Evolutionary conservation across 2,113 vertebrate species (phyloP).

Genomic region (Vulpes vulpes): DNA sequence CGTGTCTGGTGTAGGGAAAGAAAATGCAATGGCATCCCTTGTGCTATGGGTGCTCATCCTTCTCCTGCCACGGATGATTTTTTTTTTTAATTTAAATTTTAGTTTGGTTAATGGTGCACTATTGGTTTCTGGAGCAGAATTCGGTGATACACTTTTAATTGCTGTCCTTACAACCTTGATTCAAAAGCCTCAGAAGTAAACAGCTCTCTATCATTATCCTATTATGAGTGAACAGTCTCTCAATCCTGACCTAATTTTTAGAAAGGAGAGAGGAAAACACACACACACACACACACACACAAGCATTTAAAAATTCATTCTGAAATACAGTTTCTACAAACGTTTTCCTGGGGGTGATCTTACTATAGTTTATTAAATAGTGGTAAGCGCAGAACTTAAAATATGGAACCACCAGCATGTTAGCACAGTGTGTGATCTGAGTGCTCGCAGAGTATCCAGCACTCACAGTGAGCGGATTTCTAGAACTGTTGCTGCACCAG

Average conservation of each 20-base stretch:
- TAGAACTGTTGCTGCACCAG: constrained; percentile 49
- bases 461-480: constrained; percentile 64
- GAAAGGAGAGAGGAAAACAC: constrained; percentile 51
- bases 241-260: constrained; percentile 59
- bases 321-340: constrained; percentile 72
- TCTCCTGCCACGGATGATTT: constrained; percentile 23
- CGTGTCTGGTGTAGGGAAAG: background rate
- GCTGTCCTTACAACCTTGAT: constrained; percentile 63
- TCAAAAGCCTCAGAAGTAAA: constrained; percentile 60
- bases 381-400: constrained; percentile 80
- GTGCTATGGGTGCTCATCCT: background rate
- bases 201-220: constrained; percentile 59
- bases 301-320: constrained; percentile 35
- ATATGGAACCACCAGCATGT: constrained; percentile 69
- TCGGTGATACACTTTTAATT: constrained; percentile 72
- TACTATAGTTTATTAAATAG: constrained; percentile 70
- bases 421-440: constrained; percentile 57
- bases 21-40: background rate
- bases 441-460: background rate
- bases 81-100: constrained; percentile 47
- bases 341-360: constrained; percentile 71
- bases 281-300: background rate
- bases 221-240: constrained; percentile 51
- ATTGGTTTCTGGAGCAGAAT: background rate
- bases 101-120: background rate